Base-by-base conservation (phyloP, 2,888 invertebrate species). In the Ochlodes sylvanus region DNA sequence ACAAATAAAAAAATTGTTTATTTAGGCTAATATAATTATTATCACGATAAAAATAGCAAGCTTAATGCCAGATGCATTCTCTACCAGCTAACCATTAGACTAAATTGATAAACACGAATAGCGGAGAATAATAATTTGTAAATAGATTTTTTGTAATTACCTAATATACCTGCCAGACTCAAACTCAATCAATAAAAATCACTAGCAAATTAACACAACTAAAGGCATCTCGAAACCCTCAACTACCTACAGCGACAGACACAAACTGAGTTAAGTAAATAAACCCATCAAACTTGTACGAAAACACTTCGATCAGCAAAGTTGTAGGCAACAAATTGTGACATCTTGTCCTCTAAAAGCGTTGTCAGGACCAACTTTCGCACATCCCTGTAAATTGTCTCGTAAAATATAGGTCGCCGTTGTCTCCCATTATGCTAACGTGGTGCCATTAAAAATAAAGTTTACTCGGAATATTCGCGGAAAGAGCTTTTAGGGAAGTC, bases 401-500 rank as follows among this genome's bases (percentile, higher is more conserved):
- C 89, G 81, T 87, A 88, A 89, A 89, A 90, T 83, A 77, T 90
- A 88, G 87, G 87, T 87, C 89, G 82, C n/a, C 84, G 84, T 82
- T 87, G 84, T 84, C 87, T 86, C 88, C 89, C 90, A 92, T 92
- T 91, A 90, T 79, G 82, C 83, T 84, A 87, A 87, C 89, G 86
- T 79, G 74, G 78, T 75, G 78, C 88, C 91, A 92, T 92, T 92
- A 91, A 90, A 90, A 89, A 90, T 89, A 89, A 90, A 88, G 82
- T 88, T 85, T 83, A 81, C 82, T 79, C 77, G 78, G 85, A 86
- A 88, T 87, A 86, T 86, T 84, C 85, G 82, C 77, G 78, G 79
- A 74, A 84, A 87, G 83, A 81, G 89, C 90, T 90, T 89, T 90
- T 88, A 90, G 85, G 79, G 72, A 81, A 86, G 89, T 84, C 88